Conservation (phyloP, 2,797 vertebrate species). For the Odontamblyopus lacepedii region DNA sequence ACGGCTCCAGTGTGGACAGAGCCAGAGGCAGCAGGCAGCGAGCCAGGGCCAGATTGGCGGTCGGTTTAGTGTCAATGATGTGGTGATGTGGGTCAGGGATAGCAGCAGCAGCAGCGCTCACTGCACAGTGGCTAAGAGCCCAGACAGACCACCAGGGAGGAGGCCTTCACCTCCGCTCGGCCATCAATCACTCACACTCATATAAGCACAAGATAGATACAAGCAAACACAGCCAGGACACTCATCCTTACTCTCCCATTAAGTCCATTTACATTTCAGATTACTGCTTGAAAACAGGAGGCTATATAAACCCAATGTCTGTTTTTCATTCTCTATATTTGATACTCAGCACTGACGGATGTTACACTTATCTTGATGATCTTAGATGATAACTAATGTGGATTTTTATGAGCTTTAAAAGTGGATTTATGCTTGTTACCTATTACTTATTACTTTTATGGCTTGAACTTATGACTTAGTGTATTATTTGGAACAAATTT, state of each 20-base stretch:
- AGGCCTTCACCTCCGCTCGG: conserved; percentile 70
- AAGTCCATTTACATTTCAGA: conserved; percentile 31
- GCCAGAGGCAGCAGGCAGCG: conserved; percentile 65
- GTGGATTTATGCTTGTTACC: neutral
- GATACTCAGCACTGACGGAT: conserved; percentile 30
- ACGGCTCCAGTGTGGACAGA: conserved; percentile 42
- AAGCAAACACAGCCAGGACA: conserved; percentile 59
- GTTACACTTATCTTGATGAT: conserved; percentile 2
- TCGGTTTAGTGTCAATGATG: conserved; percentile 77
- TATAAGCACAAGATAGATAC: conserved; percentile 66
- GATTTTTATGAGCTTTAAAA: neutral
- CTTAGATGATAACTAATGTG: neutral
- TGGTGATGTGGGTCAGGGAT: conserved; percentile 76
- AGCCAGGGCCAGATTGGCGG: conserved; percentile 68
- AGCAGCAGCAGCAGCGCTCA: conserved; percentile 72
- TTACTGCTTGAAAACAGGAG: conserved; percentile 15
- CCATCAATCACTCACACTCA: conserved; percentile 67
- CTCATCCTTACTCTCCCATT: conserved; percentile 42
- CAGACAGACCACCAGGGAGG: conserved; percentile 77
- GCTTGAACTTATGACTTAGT: too few species aligned
- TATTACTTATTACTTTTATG: too few species aligned
- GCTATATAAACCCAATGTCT: conserved; percentile 27
- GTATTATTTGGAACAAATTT: too few species aligned
- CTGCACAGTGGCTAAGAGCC: conserved; percentile 77
- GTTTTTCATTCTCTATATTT: conserved; percentile 22